Percentiles rank a stretch among this genome's conserved stretches.
phyloP scores from a whole-genome alignment of 2,888 invertebrate species.

The Phrixothrix hirtus region DNA sequence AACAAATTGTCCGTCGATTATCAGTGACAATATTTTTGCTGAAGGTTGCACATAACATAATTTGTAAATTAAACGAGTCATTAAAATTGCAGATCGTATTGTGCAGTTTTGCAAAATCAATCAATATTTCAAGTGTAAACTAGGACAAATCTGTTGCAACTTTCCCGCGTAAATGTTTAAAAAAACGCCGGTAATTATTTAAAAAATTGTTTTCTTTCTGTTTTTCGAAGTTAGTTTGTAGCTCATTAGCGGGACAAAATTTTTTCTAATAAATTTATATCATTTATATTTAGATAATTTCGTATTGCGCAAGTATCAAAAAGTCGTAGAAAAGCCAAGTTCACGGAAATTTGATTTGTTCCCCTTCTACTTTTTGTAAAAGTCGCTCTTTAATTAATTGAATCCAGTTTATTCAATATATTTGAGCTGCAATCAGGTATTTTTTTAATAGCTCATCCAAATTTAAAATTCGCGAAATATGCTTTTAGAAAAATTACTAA shows the following conservation, averaged over 20 bases:
- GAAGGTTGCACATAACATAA: neutral
- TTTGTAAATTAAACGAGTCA: neutral
- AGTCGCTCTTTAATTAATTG: neutral
- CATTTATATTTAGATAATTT: too few relatives aligned
- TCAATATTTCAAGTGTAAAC: neutral
- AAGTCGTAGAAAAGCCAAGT: constrained; percentile 9
- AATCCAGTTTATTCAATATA: neutral
- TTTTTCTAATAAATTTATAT: too few relatives aligned
- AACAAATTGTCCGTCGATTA: neutral
- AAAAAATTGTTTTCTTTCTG: too few relatives aligned
- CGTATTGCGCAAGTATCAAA: constrained; percentile 13
- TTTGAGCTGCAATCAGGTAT: neutral
- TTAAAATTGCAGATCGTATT: neutral
- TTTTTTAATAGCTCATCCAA: neutral
- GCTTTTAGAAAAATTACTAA: constrained; percentile 11
- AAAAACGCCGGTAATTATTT: neutral
- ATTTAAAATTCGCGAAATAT: constrained; percentile 3
- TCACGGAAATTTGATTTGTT: constrained; percentile 3
- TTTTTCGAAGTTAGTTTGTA: neutral
- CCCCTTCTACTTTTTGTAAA: neutral
- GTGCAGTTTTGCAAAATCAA: neutral
- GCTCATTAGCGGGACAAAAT: too few relatives aligned
- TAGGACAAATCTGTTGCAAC: neutral
- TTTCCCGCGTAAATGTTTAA: neutral
- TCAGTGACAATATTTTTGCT: neutral